Percentiles rank a stretch among this genome's conserved stretches.
Evolutionary conservation across 1,140 invertebrate genomes (phyloP).

Genomic region (Papilio machaon): DNA sequence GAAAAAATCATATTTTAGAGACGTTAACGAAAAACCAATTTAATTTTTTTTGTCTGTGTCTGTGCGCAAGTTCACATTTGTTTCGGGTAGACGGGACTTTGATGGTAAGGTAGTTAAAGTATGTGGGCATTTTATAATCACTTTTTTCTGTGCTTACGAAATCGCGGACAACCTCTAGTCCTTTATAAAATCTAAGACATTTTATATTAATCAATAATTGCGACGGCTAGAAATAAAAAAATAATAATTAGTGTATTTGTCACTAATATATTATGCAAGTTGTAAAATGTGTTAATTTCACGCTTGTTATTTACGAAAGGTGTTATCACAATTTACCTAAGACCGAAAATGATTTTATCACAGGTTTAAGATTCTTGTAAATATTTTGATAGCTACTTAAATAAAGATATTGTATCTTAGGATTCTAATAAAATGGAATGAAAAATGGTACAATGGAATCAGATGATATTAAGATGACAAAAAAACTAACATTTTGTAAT

Average conservation of each 20-base stretch:
- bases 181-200: no score
- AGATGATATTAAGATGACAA: neutral
- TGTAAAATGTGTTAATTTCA: conserved; percentile 7
- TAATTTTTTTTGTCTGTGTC: no score
- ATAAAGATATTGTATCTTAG: neutral
- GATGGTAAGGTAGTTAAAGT: no score
- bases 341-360: neutral
- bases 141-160: no score
- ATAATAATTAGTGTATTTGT: neutral
- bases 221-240: neutral
- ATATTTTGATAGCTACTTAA: neutral
- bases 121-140: no score
- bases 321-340: neutral
- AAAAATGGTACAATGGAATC: neutral
- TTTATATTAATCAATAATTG: no score
- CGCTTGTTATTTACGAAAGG: neutral
- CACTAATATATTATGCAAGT: neutral
- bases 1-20: no score
- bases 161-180: no score
- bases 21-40: no score
- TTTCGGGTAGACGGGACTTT: no score
- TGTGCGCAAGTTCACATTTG: no score
- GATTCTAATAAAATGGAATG: neutral
- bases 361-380: neutral
- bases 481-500: conserved; percentile 1